These are phyloP conservation scores for Chloroclysta siterata DNA, from an alignment of 2,888 invertebrate genomes.

Conservation along the genomic window DNA sequence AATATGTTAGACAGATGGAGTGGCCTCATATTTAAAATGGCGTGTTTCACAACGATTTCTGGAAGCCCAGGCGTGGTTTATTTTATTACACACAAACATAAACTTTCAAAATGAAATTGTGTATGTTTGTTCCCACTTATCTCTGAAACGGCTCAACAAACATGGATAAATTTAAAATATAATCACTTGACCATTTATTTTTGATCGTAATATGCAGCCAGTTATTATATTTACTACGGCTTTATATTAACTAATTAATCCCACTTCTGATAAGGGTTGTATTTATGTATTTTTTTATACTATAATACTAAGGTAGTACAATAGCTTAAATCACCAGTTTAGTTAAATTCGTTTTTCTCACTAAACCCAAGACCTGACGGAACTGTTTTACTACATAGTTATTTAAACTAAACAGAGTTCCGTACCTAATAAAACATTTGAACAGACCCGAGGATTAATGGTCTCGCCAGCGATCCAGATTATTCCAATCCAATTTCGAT, in stretches of 20 bases:
- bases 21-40: neutral
- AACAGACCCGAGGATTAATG: constrained; percentile 40
- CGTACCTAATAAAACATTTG: constrained; percentile 41
- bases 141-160: too few relatives aligned
- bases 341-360: neutral
- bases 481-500: constrained; percentile 58
- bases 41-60: neutral
- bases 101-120: neutral
- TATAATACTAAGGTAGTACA: too few relatives aligned
- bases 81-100: neutral
- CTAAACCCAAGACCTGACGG: neutral
- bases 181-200: too few relatives aligned
- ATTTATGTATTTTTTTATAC: too few relatives aligned
- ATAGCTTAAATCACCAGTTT: neutral
- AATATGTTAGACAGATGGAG: too few relatives aligned
- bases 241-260: neutral
- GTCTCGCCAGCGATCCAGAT: constrained; percentile 47
- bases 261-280: neutral
- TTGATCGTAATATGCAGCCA: neutral
- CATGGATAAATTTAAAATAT: too few relatives aligned
- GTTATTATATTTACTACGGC: neutral
- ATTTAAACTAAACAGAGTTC: constrained; percentile 36
- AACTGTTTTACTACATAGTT: constrained; percentile 19
- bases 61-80: neutral
- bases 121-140: too few relatives aligned